Percentiles rank a stretch among this genome's conserved stretches.
Evolutionary conservation across 2,888 invertebrate genomes (phyloP).

Genomic region (Drosophila aldrichi): DNA sequence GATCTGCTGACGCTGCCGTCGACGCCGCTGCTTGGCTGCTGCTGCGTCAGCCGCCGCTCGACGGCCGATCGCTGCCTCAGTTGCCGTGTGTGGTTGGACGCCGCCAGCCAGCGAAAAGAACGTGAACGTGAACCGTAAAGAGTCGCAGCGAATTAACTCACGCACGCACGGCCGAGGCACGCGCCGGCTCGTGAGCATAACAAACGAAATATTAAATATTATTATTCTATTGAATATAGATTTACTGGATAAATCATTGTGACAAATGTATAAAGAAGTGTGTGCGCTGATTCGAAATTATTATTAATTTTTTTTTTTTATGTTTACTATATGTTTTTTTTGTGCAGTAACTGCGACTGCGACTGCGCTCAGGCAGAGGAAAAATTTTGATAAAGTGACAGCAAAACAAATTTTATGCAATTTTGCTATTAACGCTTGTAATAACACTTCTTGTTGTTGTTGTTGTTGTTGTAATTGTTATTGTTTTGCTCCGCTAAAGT

Average conservation of each 20-base stretch:
- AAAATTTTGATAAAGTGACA: conserved; percentile 5
- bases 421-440: conserved; percentile 1
- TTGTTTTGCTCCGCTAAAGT: conserved; percentile 15
- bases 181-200: conserved; percentile 8
- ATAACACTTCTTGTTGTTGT: not conserved
- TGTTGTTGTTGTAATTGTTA: conserved; percentile 11
- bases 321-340: conserved; percentile 1
- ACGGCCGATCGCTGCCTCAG: conserved; percentile 59
- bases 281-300: conserved; percentile 17
- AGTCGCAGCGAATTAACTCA: conserved; percentile 19
- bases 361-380: not conserved
- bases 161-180: conserved; percentile 4
- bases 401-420: conserved; percentile 21
- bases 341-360: conserved; percentile 23
- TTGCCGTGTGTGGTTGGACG: conserved; percentile 75
- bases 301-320: not conserved
- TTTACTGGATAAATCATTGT: conserved; percentile 30
- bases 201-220: conserved; percentile 9
- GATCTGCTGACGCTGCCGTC: conserved; percentile 29
- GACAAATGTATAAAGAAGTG: conserved; percentile 25
- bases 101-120: conserved; percentile 64
- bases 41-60: conserved; percentile 24
- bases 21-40: conserved; percentile 7
- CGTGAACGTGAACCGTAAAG: conserved; percentile 46
- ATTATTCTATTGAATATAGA: conserved; percentile 6